Evolutionary conservation across 2,113 vertebrate species (phyloP).

Genomic region (Herpetotheres cachinnans): DNA sequence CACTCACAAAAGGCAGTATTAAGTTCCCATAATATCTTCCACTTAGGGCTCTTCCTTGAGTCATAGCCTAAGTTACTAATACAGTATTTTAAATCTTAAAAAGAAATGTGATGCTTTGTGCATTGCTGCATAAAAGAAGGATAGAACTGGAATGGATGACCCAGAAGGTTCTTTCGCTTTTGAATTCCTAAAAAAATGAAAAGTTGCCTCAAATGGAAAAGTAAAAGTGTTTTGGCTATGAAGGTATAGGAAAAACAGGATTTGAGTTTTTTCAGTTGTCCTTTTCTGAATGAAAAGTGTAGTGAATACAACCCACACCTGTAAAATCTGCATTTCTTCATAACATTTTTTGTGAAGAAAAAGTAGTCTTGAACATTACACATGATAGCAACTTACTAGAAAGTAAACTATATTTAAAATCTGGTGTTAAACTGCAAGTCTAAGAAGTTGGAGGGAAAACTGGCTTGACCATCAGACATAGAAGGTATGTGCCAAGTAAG

Average conservation of each 20-base stretch:
- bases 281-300: background rate
- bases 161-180: background rate
- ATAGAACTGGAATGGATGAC: background rate
- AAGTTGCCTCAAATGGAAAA: background rate
- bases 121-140: background rate
- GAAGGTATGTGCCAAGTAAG: background rate
- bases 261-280: background rate
- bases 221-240: background rate
- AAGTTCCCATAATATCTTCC: background rate
- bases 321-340: background rate
- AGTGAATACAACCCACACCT: background rate
- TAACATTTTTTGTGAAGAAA: background rate
- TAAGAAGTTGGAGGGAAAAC: background rate
- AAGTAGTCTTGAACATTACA: background rate
- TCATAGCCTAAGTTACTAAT: background rate
- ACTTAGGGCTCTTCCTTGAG: background rate
- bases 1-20: background rate
- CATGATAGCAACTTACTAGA: background rate
- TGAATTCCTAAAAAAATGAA: background rate
- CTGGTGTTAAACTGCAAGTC: background rate
- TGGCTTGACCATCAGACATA: background rate
- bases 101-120: conserved; percentile 6
- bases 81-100: background rate
- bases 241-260: background rate
- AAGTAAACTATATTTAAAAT: background rate